Evolutionary conservation across 2,113 vertebrate species (phyloP).

Genomic region (Dicaeum eximium): DNA sequence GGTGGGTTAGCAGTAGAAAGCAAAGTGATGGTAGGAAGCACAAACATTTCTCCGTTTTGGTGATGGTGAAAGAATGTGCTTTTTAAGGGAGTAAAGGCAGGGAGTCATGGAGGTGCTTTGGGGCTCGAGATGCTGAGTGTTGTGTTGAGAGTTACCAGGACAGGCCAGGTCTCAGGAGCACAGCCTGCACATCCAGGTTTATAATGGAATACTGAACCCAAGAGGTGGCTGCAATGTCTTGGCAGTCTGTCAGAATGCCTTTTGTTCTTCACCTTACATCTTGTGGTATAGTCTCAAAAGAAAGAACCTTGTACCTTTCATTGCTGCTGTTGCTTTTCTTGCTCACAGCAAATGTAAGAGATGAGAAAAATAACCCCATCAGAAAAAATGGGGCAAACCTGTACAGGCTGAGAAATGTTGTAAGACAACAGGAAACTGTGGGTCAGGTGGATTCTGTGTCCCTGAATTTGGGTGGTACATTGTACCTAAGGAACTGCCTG

Average conservation of each 20-base stretch:
- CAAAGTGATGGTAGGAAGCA: not conserved
- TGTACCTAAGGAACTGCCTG: not conserved
- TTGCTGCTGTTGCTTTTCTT: not conserved
- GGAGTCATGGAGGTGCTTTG: accelerated
- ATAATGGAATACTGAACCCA: not conserved
- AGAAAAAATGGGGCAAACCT: not conserved
- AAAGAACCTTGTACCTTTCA: not conserved
- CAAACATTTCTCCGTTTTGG: not conserved
- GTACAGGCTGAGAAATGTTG: not conserved
- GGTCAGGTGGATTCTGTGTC: not conserved
- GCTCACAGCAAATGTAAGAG: not conserved
- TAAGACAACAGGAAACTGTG: not conserved
- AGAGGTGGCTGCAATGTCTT: accelerated
- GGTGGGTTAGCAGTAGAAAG: not conserved
- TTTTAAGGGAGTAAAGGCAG: not conserved
- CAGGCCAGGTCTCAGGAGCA: not conserved
- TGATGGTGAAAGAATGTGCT: not conserved
- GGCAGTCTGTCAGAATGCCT: not conserved
- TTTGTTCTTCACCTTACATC: not conserved
- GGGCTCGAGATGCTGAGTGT: not conserved
- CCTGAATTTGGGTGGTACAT: accelerated
- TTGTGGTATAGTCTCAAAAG: not conserved
- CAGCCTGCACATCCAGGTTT: not conserved
- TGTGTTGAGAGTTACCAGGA: not conserved
- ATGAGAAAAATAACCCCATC: not conserved